phyloP scores from a whole-genome alignment of 2,888 invertebrate species.

The Piscicola geometra region DNA sequence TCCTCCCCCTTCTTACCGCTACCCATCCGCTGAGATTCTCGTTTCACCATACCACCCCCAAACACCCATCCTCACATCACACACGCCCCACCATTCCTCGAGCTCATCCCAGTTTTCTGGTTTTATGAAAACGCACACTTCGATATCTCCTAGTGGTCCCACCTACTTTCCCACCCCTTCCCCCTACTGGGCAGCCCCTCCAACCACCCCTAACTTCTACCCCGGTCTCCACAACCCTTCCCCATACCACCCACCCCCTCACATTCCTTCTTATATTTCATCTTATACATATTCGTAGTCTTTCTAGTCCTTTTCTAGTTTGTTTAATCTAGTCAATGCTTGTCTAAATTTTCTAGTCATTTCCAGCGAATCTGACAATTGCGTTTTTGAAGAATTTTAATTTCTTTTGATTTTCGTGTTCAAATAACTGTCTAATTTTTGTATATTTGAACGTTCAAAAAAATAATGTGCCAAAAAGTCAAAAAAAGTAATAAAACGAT shows the following conservation, averaged over 20 bases:
- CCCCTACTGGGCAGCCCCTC: conserved; percentile 41
- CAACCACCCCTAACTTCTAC: conserved; percentile 41
- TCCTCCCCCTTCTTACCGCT: conserved; percentile 61
- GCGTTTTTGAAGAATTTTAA: neutral
- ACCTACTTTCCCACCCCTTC: conserved; percentile 58
- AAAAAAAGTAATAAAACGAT: no score
- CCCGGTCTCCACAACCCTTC: conserved; percentile 63
- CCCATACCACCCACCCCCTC: conserved; percentile 70
- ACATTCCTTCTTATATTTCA: conserved; percentile 81
- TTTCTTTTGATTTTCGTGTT: no score
- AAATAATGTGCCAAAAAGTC: no score
- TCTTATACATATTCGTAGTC: conserved; percentile 56
- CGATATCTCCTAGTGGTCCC: conserved; percentile 39
- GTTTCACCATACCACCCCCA: conserved; percentile 60
- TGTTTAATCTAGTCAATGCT: neutral
- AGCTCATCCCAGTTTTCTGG: neutral
- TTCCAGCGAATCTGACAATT: neutral
- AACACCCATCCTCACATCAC: conserved; percentile 51
- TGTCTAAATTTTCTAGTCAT: neutral
- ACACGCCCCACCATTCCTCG: neutral
- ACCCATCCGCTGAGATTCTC: conserved; percentile 84
- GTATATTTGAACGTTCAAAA: no score
- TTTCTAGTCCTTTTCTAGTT: neutral
- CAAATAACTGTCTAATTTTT: no score
- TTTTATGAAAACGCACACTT: conserved; percentile 25